These are phyloP conservation scores for Myripristis jacobus DNA, from an alignment of 2,797 vertebrate species.

Conservation along the genomic window DNA sequence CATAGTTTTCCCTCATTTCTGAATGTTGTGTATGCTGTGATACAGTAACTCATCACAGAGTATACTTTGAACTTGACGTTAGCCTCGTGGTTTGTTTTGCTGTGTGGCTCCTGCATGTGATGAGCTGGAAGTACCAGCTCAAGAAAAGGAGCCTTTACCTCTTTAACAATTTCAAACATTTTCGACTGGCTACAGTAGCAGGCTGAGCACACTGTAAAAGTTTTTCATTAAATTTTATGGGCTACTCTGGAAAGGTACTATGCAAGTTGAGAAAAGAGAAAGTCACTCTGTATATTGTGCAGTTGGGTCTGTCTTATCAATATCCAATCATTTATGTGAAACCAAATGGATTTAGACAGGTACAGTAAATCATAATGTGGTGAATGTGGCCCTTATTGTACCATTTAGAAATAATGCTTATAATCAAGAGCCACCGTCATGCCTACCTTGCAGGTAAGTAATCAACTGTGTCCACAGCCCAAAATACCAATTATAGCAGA, in stretches of 20 bases:
- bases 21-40: not conserved
- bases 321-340: slow-evolving; percentile 4
- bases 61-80: no score
- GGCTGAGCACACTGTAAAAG: slow-evolving; percentile 48
- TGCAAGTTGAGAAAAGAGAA: not conserved
- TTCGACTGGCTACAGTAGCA: slow-evolving; percentile 31
- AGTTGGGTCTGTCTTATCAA: slow-evolving; percentile 3
- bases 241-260: slow-evolving; percentile 33
- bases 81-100: no score
- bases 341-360: slow-evolving; percentile 4
- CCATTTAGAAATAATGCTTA: slow-evolving; percentile 40
- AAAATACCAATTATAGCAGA: slow-evolving; percentile 79
- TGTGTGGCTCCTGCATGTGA: not conserved
- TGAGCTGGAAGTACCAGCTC: slow-evolving; percentile 2
- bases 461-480: slow-evolving; percentile 57
- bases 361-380: slow-evolving; percentile 8
- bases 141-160: slow-evolving; percentile 13
- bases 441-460: slow-evolving; percentile 70
- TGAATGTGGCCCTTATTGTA: slow-evolving; percentile 26
- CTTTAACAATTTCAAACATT: slow-evolving; percentile 29
- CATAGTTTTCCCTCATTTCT: no score
- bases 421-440: slow-evolving; percentile 50
- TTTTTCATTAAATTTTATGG: slow-evolving; percentile 26
- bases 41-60: not conserved
- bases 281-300: not conserved